Evolutionary conservation across 2,797 vertebrate species (phyloP), one percentile per base, ranked within the genome.

Genomic region (Cuculus canorus): DNA sequence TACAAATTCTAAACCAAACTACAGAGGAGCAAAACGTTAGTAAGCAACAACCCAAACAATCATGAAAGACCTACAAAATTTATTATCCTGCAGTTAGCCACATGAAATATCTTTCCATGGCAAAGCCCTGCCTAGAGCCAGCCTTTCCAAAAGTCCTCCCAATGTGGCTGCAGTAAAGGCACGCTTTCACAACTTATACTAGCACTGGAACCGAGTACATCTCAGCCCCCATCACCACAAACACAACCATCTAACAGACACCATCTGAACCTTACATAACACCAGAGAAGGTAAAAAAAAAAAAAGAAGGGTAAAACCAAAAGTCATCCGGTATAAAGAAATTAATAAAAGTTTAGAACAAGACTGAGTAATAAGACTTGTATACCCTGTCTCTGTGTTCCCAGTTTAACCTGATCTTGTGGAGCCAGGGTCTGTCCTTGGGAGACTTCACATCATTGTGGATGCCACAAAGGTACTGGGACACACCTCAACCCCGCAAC

Each of bases 161-260:
- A 39, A 13, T 0, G 0, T 9, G 39, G 68, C 17, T 66, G 30
- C 22, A 59, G 27, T 22, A 52, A 76, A 61, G 22, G 33, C 50
- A 82, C 28, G 11, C 9, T 75, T 80, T 70, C 54, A 68, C 17
- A 13, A 4, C 39, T 86, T 64, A 41, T 41, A 8, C 7, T 23
- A 28, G 56, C 41, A 37, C 13, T 39, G 43, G 37, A 72, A 54
- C 6, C 0, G 2, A 59, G 14, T 3, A 7, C 17, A 53, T 33
- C 17, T 52, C 56, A 63, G 41, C 65, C 5, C 11, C 39, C 57
- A 5, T 21, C 33, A 28, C 25, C 30, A 28, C 2, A 2, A 27
- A 70, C 21, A 30, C 15, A 56, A 24, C 28, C 11, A 4, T 33
- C 32, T 54, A 65, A 35, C 16, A 64, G 35, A 54, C 12, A 66